Conservation (phyloP, 2,113 vertebrate genomes). For the Rhinogobius similis region DNA sequence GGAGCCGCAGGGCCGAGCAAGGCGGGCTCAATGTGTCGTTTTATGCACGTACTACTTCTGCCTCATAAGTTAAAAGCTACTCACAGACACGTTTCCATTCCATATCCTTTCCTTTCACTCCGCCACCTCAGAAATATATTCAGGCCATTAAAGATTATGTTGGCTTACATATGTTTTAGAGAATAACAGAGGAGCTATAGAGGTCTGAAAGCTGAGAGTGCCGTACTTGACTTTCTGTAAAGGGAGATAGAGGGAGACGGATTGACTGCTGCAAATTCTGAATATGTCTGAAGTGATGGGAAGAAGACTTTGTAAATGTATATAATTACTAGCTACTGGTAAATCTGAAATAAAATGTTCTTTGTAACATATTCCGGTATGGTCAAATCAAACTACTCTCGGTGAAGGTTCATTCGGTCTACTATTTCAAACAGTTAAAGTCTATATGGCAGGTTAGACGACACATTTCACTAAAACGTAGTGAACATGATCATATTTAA, state of each 20-base stretch:
- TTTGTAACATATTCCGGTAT: too few species aligned
- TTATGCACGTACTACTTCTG: neutral
- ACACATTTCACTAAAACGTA: too few species aligned
- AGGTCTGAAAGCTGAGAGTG: neutral
- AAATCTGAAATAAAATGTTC: too few species aligned
- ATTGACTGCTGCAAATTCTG: neutral
- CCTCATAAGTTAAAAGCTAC: conserved; percentile 18
- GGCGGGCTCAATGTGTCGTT: conserved; percentile 1
- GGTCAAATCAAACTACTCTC: too few species aligned
- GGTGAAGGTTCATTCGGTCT: too few species aligned
- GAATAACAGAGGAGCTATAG: neutral
- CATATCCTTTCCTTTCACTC: conserved; percentile 5
- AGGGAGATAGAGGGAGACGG: neutral
- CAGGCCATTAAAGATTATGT: conserved; percentile 3
- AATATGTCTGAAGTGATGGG: too few species aligned
- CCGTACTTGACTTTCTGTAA: neutral
- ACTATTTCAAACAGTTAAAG: too few species aligned
- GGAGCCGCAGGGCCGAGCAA: conserved; percentile 6
- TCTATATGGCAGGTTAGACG: too few species aligned
- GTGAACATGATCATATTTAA: too few species aligned
- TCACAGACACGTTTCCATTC: conserved; percentile 7
- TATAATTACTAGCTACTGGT: too few species aligned
- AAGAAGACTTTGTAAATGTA: too few species aligned
- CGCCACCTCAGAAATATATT: neutral
- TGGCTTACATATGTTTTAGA: neutral